Evolutionary conservation across 2,797 vertebrate species (phyloP).

Genomic region (Pelobates cultripes): DNA sequence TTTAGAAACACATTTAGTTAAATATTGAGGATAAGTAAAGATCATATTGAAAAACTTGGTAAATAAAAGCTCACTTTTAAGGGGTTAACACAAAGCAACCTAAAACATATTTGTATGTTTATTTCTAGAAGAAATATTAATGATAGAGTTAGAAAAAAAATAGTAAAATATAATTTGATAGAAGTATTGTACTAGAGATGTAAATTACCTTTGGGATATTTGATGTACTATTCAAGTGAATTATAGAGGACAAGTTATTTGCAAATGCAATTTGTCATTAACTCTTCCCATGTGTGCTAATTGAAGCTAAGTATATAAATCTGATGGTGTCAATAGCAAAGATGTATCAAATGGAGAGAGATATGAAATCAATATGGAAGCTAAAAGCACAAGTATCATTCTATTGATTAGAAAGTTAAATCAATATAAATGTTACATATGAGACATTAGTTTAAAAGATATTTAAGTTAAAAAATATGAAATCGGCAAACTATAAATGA

Average conservation of each 20-base stretch:
- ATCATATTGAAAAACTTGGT: too few species aligned
- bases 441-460: too few species aligned
- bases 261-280: constrained; percentile 20
- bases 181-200: background rate
- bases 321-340: constrained; percentile 40
- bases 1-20: too few species aligned
- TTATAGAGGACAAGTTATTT: constrained; percentile 21
- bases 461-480: too few species aligned
- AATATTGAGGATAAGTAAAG: too few species aligned
- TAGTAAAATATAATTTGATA: background rate
- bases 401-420: constrained; percentile 44
- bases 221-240: constrained; percentile 37
- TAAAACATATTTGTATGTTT: too few species aligned
- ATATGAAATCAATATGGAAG: constrained; percentile 37
- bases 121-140: background rate
- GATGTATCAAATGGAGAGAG: constrained; percentile 48
- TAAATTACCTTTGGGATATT: constrained; percentile 22
- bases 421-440: constrained; percentile 35
- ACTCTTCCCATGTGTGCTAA: constrained; percentile 34
- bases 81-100: too few species aligned
- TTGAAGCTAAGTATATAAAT: constrained; percentile 49
- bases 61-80: too few species aligned
- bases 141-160: too few species aligned
- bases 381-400: constrained; percentile 44
- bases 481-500: too few species aligned